Evolutionary conservation across 2,797 vertebrate genomes (phyloP).

Genomic region (Lepilemur ruficaudatus): DNA sequence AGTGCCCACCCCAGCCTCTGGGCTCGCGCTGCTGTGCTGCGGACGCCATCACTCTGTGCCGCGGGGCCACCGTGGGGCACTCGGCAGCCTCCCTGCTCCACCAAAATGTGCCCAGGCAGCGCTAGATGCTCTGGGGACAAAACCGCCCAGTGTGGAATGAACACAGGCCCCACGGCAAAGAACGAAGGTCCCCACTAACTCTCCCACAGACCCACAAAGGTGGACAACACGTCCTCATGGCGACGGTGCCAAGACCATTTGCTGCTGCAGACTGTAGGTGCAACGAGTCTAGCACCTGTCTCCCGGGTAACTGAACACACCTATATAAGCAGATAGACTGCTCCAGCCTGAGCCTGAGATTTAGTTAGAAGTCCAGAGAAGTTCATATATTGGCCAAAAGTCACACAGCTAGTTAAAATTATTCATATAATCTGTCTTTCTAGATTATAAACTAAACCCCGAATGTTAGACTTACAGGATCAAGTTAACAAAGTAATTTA

Average conservation of each 20-base stretch:
- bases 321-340: fast-evolving
- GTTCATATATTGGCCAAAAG: not conserved
- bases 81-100: fast-evolving
- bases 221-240: fast-evolving
- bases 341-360: too few species aligned
- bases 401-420: not conserved
- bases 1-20: fast-evolving
- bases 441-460: not conserved
- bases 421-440: not conserved
- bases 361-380: not conserved
- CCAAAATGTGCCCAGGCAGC: not conserved
- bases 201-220: not conserved
- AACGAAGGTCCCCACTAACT: not conserved
- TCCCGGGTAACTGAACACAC: not conserved
- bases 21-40: fast-evolving
- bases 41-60: fast-evolving
- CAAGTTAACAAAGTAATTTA: not conserved
- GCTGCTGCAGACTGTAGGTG: fast-evolving
- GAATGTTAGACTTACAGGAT: not conserved
- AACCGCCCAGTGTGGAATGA: fast-evolving
- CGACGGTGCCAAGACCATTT: not conserved
- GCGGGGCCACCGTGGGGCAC: fast-evolving
- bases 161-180: fast-evolving
- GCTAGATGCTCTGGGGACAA: not conserved
- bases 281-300: not conserved